phyloP scores from a whole-genome alignment of 1,140 invertebrate species.

The Dinoponera quadriceps region DNA sequence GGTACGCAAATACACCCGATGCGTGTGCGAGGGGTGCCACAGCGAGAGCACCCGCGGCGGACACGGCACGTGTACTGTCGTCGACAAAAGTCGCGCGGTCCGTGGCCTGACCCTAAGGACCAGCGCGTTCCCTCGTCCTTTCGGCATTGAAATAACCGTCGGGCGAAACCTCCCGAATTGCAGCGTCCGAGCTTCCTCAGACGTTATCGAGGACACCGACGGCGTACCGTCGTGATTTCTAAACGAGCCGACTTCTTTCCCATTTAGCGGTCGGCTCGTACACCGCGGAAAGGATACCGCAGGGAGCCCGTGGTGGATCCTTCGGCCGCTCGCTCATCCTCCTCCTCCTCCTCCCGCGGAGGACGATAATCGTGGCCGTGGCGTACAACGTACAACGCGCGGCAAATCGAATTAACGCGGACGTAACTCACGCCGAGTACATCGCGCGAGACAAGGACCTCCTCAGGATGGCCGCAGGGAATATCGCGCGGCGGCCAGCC shows the following conservation, averaged over 20 bases:
- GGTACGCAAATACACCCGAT: constrained; percentile 81
- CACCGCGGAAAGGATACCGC: no score
- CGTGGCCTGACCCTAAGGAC: neutral
- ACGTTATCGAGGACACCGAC: no score
- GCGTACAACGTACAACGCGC: constrained; percentile 42
- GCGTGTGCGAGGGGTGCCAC: constrained; percentile 82
- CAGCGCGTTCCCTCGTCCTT: no score
- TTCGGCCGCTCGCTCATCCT: no score
- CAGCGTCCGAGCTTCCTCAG: no score
- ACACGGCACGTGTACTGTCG: constrained; percentile 39
- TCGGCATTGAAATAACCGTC: no score
- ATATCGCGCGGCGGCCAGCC: constrained; percentile 36
- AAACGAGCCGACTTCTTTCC: no score
- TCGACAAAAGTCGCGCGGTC: constrained; percentile 55
- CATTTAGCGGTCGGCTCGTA: no score
- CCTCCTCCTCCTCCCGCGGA: neutral
- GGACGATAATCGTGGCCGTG: constrained; percentile 49
- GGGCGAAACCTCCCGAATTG: no score
- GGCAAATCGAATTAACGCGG: constrained; percentile 61
- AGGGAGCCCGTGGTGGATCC: no score
- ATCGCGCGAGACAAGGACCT: constrained; percentile 56
- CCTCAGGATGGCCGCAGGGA: constrained; percentile 35
- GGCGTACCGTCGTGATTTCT: no score
- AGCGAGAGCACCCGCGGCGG: constrained; percentile 51
- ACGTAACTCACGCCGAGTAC: constrained; percentile 57